Evolutionary conservation across 2,113 vertebrate species (phyloP).

Genomic region (Pseudois nayaur): DNA sequence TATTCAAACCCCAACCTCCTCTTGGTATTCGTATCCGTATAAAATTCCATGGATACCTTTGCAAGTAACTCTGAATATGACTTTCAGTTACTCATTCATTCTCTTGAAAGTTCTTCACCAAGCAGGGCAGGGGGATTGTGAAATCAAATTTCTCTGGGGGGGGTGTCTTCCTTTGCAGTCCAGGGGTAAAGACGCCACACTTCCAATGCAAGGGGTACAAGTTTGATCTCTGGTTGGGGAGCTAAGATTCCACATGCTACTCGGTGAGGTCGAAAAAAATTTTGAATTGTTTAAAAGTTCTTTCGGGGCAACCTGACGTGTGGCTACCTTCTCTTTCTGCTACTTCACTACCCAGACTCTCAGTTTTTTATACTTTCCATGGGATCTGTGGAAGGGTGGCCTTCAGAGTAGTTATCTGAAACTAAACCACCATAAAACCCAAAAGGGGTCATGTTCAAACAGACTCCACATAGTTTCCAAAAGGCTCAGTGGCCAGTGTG

Average conservation of each 20-base stretch:
- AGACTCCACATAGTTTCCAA: neutral
- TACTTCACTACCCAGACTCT: neutral
- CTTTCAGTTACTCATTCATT: neutral
- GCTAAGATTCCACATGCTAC: neutral
- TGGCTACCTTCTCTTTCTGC: neutral
- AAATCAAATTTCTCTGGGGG: neutral
- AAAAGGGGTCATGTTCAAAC: neutral
- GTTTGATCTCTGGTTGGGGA: neutral
- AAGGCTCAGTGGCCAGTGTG: no score
- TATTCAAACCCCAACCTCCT: neutral
- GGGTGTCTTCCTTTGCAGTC: neutral
- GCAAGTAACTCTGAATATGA: neutral
- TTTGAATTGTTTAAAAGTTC: neutral
- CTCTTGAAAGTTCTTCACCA: neutral
- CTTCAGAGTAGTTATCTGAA: neutral
- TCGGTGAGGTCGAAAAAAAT: accelerated
- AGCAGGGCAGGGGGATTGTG: neutral
- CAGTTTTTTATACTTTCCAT: neutral
- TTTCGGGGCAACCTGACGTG: accelerated
- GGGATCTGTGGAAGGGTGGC: neutral
- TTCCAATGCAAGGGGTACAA: neutral
- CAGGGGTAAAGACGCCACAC: neutral
- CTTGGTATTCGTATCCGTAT: neutral
- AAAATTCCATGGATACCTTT: neutral
- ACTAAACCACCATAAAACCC: neutral